phyloP scores from a whole-genome alignment of 2,113 vertebrate genomes.

The Rhipidura dahli region DNA sequence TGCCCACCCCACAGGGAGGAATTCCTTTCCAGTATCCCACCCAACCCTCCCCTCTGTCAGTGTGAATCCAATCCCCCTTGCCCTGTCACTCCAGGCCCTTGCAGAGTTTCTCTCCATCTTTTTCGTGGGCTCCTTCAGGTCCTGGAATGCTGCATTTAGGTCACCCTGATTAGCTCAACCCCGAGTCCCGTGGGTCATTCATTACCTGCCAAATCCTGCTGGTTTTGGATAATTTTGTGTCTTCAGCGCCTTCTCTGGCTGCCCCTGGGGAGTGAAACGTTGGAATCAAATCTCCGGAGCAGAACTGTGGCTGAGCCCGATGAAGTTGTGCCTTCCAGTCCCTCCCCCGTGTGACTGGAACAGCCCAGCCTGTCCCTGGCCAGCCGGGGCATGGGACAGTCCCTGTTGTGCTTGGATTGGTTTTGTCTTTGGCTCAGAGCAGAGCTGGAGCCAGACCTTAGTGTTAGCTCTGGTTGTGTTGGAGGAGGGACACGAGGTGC shows the following conservation, averaged over 20 bases:
- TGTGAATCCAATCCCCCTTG: not conserved
- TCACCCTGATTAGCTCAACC: not conserved
- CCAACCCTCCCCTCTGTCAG: fast-evolving
- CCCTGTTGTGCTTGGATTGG: fast-evolving
- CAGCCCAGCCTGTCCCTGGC: not conserved
- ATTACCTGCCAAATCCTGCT: not conserved
- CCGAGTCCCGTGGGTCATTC: fast-evolving
- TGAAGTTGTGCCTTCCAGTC: not conserved
- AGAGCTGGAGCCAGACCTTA: not conserved
- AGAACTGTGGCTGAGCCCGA: not conserved
- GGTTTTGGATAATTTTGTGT: not conserved
- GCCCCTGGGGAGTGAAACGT: fast-evolving
- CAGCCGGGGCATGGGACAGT: not conserved
- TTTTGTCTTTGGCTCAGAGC: not conserved
- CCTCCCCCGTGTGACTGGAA: fast-evolving
- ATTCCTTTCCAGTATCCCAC: not conserved
- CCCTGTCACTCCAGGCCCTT: not conserved
- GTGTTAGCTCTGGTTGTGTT: fast-evolving
- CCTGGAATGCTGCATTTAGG: not conserved
- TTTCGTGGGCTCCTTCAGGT: not conserved
- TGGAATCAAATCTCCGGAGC: not conserved
- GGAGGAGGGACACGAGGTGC: fast-evolving
- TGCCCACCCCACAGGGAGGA: fast-evolving
- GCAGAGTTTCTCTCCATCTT: too few species aligned
- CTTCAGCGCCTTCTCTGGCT: not conserved